Base-by-base conservation (phyloP, 1,140 invertebrate genomes). In the Zaprionus taronus region DNA sequence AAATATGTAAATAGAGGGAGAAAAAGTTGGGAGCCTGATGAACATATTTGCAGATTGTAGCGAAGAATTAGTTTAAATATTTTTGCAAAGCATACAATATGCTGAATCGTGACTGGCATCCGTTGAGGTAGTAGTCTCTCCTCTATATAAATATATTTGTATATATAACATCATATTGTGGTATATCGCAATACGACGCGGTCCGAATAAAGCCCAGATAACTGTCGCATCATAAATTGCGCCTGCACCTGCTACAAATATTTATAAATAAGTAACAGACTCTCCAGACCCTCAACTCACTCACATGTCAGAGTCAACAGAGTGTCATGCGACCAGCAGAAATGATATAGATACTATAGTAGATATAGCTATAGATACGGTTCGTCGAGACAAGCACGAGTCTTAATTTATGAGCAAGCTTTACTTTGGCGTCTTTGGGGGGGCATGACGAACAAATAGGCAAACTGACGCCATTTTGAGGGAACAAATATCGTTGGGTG, bases 161-260 rank as follows among this genome's bases (percentile, higher is more conserved):
- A 41, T 41, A 49, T 49, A 49, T 49, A 24, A 17, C 1, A 47
- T 17, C 17, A 9, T 17, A 17, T 17, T 47, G 3, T 47, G 9
- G 6, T 17, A 0, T 11, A 34, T 34, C 31, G 9, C 31, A 34
- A 47, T 47, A n/a, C 41, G n/a, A 17, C 4, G 47, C 12, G 24
- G 47, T 11, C 11, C 34, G 17, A 49, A 31, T 20, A 26, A n/a
- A 62, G 60, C 41, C 22, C 11, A 84, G 80, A 80, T 74, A 89
- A 80, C 60, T 74, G 49, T 38, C 62, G 58, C 64, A 49, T 77
- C 61, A 53, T 87, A 83, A 75, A 83, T 83, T 79, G 24, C 41
- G 38, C 47, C 55, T 80, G 77, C 77, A 86, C 56, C 77, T 60
- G 74, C 31, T 49, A 70, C 84, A 89, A 89, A 87, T 89, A 89